Evolutionary conservation across 1,140 invertebrate species (phyloP).

Genomic region (Ctenoplectra terminalis): DNA sequence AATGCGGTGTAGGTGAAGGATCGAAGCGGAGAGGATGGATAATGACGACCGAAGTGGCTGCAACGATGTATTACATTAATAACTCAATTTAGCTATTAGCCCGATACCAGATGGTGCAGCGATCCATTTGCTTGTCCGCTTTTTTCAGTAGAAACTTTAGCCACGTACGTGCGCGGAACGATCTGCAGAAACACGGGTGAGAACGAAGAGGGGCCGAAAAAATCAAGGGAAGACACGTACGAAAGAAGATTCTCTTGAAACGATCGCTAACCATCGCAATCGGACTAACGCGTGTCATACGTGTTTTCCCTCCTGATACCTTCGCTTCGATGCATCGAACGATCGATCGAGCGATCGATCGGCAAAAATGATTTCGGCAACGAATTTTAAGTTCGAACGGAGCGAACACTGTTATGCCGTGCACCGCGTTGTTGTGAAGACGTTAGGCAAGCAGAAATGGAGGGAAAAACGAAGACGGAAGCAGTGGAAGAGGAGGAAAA

Average conservation of each 20-base stretch:
- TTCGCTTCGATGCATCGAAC: no score
- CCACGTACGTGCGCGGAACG: background rate
- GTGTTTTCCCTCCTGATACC: background rate
- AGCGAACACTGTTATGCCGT: background rate
- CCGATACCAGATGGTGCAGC: background rate
- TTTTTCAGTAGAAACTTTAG: background rate
- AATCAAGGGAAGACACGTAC: background rate
- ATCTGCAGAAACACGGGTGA: background rate
- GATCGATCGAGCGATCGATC: background rate
- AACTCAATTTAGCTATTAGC: conserved; percentile 20
- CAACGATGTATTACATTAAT: conserved; percentile 26
- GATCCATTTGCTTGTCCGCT: conserved; percentile 4
- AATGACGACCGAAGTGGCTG: background rate
- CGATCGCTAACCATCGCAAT: background rate
- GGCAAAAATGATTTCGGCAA: background rate
- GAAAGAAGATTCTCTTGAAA: background rate
- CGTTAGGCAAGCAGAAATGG: background rate
- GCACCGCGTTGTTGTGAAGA: background rate
- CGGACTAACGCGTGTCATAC: background rate
- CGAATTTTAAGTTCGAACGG: background rate
- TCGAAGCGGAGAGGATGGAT: background rate
- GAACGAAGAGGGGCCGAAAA: background rate
- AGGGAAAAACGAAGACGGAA: conserved; percentile 44
- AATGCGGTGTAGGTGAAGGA: conserved; percentile 17
- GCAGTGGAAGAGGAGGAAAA: conserved; percentile 26